Base-by-base conservation (phyloP, 2,888 invertebrate species). In the Erebia palarica region DNA sequence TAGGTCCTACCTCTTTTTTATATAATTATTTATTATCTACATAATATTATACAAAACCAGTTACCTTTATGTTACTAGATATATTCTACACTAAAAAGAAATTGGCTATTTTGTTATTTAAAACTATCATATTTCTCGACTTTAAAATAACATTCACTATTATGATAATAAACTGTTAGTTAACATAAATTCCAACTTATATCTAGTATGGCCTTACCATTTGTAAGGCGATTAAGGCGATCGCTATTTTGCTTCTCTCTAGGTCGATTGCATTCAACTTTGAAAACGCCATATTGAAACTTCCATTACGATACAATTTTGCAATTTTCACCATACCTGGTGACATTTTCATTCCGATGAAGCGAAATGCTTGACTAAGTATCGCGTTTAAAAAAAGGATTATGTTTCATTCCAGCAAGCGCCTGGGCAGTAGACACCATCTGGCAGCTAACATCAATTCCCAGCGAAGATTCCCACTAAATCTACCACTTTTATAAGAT, bases 81-180 rank as follows among this genome's bases (percentile, higher is more conserved):
- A 27, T 27, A 27, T 27, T 27, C 11, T 18, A 8, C 13, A 14
- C n/a, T 47, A 57, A 51, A 58, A 71, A 42, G 18, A 58, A 58
- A 64, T 64, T 58, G 3, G 42, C 13, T 53, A 49, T 57, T 61
- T 59, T 66, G 18, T 66, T 27, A 58, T 51, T n/a, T n/a, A n/a
- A 36, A 58, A 53, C 10, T 49, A 13, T 27, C 27, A 27, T 51
- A 55, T 70, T 66, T 66, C 70, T 65, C 55, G 66, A 68, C 51
- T 51, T 61, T 42, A 65, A 70, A 70, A 74, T 64, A 74, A 70
- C 72, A 63, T 74, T 74, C 72, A 69, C 74, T 72, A 72, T 69
- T 74, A 74, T 74, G 72, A 69, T 72, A 74, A 74, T 72, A 69
- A 55, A 66, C 68, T 72, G 57, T 72, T 70, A 70, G 74, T 72